A percentile compares a stretch with the other conserved stretches of the same genome.
phyloP scores from a whole-genome alignment of 2,113 vertebrate genomes.

The Halichoeres trimaculatus region DNA sequence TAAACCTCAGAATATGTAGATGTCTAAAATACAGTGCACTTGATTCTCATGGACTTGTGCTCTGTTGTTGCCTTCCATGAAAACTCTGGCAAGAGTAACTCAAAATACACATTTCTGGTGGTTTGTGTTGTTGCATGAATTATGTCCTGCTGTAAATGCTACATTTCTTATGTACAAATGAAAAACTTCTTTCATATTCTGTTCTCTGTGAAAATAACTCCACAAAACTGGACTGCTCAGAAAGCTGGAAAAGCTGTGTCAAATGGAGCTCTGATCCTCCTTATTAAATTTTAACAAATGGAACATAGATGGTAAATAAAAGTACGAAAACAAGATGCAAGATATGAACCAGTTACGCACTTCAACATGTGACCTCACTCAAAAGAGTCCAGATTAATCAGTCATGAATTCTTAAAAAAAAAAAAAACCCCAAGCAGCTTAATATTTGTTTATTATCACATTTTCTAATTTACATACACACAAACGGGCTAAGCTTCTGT shows the following conservation, averaged over 20 bases:
- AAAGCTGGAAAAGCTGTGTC: not conserved
- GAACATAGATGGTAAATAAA: too few relatives aligned
- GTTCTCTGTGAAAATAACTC: not conserved
- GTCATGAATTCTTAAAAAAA: constrained; percentile 1
- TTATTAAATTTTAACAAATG: too few relatives aligned
- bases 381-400: not conserved
- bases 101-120: not conserved
- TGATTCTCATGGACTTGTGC: constrained; percentile 37
- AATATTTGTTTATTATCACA: not conserved
- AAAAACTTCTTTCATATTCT: not conserved
- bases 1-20: not conserved
- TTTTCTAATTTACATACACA: constrained; percentile 25
- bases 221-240: not conserved
- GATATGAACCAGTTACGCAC: too few relatives aligned
- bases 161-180: not conserved
- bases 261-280: not conserved
- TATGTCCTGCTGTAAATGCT: not conserved
- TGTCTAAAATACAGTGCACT: constrained; percentile 17
- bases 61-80: constrained; percentile 32
- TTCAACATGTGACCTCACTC: constrained; percentile 3
- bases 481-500: constrained; percentile 55
- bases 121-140: too few relatives aligned
- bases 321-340: too few relatives aligned
- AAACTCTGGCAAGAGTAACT: not conserved
- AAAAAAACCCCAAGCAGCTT: not conserved